These are phyloP conservation scores for Aphelenchoides besseyi DNA, from an alignment of 1,140 invertebrate genomes.

Conservation along the genomic window DNA sequence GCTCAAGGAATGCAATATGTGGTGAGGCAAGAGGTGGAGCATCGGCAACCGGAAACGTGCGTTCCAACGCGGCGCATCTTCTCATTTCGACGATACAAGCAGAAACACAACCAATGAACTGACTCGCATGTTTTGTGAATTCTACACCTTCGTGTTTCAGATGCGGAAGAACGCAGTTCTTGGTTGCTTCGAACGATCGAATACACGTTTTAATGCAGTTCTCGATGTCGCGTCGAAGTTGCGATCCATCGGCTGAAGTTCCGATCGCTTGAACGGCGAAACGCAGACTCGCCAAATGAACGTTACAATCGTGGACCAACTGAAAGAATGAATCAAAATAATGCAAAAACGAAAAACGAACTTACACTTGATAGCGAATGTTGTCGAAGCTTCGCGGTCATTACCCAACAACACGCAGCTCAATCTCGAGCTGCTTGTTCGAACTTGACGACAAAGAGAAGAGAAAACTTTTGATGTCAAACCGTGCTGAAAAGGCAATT, in stretches of 20 bases:
- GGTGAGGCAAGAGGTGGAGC: conserved; percentile 4
- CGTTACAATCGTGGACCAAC: conserved; percentile 53
- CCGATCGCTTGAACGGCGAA: conserved; percentile 56
- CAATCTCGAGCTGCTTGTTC: not conserved
- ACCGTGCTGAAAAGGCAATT: too few relatives aligned
- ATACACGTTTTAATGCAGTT: conserved; percentile 54
- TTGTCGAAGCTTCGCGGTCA: conserved; percentile 58
- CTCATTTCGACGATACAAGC: conserved; percentile 57
- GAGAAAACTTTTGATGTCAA: too few relatives aligned
- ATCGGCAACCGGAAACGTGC: conserved; percentile 44
- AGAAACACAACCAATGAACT: conserved; percentile 61
- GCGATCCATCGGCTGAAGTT: conserved; percentile 47
- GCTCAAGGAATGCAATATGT: conserved; percentile 48
- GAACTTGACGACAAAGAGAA: too few relatives aligned
- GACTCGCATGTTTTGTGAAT: conserved; percentile 36
- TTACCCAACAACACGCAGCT: conserved; percentile 19
- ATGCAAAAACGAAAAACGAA: conserved; percentile 30
- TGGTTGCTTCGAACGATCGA: conserved; percentile 56
- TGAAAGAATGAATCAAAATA: conserved; percentile 39
- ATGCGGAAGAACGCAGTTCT: conserved; percentile 58
- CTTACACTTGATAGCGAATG: conserved; percentile 56
- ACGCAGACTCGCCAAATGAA: conserved; percentile 56
- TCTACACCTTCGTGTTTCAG: conserved; percentile 60
- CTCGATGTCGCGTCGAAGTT: conserved; percentile 54
- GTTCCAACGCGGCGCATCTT: conserved; percentile 54